Conservation (phyloP, 2,113 vertebrate species). For the Ciconia maguari region DNA sequence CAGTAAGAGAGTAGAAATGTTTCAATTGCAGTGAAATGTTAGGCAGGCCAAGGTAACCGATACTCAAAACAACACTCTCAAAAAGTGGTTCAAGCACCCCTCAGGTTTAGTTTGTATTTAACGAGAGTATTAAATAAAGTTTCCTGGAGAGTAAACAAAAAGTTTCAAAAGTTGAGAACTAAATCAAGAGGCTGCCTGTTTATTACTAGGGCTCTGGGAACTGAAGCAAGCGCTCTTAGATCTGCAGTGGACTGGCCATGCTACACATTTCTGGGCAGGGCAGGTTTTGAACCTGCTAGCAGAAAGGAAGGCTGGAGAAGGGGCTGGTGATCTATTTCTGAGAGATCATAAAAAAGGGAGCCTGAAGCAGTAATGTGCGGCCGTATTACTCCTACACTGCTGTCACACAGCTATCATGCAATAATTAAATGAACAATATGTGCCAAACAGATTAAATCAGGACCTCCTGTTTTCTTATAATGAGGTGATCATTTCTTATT, state of each 20-base stretch:
- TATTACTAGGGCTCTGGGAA: background rate
- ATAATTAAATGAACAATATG: background rate
- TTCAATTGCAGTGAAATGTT: background rate
- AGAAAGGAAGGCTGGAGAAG: background rate
- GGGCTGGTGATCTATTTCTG: background rate
- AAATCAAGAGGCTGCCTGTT: background rate
- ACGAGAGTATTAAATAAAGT: background rate
- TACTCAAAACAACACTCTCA: background rate
- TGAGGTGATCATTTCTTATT: background rate
- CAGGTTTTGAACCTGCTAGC: background rate
- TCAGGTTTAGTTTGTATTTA: background rate
- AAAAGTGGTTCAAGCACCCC: background rate
- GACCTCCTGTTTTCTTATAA: background rate
- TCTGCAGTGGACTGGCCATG: background rate
- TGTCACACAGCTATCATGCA: background rate
- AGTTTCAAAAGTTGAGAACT: background rate
- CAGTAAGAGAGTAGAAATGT: background rate
- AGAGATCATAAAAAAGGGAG: background rate
- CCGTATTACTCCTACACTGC: background rate
- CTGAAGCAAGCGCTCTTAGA: background rate
- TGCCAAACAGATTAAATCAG: background rate
- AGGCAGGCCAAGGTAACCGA: background rate
- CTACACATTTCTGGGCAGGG: fast-evolving
- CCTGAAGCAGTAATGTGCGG: background rate
- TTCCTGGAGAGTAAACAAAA: background rate